phyloP scores from a whole-genome alignment of 2,888 invertebrate species.

The Dioctria rufipes region DNA sequence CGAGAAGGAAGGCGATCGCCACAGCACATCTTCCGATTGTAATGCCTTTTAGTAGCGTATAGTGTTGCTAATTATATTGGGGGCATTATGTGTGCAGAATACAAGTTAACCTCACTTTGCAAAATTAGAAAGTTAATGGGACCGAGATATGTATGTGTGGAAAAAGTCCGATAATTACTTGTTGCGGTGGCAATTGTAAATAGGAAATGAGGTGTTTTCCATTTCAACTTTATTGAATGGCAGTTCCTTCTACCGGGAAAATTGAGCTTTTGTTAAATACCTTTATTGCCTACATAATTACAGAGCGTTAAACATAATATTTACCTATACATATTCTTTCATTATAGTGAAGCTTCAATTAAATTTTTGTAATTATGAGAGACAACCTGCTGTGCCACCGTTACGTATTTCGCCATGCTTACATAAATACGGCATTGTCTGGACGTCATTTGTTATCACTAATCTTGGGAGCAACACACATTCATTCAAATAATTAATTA shows the following conservation, averaged over 20 bases:
- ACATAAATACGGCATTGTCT: background rate
- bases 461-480: background rate
- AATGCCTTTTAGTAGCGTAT: slow-evolving; percentile 5
- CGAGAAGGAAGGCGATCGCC: slow-evolving; percentile 54
- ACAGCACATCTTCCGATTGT: background rate
- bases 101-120: slow-evolving; percentile 23
- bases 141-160: background rate
- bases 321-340: too few species aligned
- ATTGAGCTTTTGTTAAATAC: too few species aligned
- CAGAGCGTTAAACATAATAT: too few species aligned
- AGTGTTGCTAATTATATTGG: slow-evolving; percentile 30
- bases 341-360: too few species aligned
- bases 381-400: too few species aligned
- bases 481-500: slow-evolving; percentile 19
- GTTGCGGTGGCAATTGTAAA: slow-evolving; percentile 26
- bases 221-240: background rate
- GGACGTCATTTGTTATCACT: background rate
- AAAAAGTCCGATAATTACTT: slow-evolving; percentile 19
- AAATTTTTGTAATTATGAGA: too few species aligned
- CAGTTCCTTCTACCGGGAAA: background rate
- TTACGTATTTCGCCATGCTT: background rate
- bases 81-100: background rate
- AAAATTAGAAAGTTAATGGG: background rate
- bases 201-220: background rate
- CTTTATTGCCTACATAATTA: too few species aligned